Evolutionary conservation across 1,140 invertebrate species (phyloP).

Genomic region (Saccostrea echinata): DNA sequence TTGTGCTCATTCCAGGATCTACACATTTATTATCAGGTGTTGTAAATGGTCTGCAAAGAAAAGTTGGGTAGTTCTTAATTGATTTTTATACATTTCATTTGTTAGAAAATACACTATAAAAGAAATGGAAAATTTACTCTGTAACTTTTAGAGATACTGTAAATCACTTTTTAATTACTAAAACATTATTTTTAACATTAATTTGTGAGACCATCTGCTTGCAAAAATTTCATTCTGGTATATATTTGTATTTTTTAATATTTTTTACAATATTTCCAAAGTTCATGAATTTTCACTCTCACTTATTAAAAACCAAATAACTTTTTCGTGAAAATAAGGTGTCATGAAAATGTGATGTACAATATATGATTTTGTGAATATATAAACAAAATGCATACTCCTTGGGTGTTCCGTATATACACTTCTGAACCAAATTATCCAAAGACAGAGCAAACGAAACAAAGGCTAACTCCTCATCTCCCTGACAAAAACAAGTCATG

Average conservation of each 20-base stretch:
- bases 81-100: too few species aligned
- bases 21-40: slow-evolving; percentile 53
- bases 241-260: background rate
- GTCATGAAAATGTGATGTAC: background rate
- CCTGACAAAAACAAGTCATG: slow-evolving; percentile 59
- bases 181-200: too few species aligned
- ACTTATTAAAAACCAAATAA: background rate
- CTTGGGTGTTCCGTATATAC: slow-evolving; percentile 64
- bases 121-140: too few species aligned
- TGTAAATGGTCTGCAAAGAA: slow-evolving; percentile 56
- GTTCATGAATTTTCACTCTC: too few species aligned
- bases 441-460: slow-evolving; percentile 64
- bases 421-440: slow-evolving; percentile 66
- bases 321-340: background rate
- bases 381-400: slow-evolving; percentile 49
- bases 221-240: too few species aligned
- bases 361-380: background rate
- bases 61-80: background rate
- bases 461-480: slow-evolving; percentile 73
- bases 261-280: background rate
- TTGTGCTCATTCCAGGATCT: slow-evolving; percentile 69
- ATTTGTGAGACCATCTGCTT: too few species aligned
- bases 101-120: too few species aligned
- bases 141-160: too few species aligned
- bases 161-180: too few species aligned